Conservation (phyloP, 1,140 invertebrate genomes). For the Aphidius gifuensis region DNA sequence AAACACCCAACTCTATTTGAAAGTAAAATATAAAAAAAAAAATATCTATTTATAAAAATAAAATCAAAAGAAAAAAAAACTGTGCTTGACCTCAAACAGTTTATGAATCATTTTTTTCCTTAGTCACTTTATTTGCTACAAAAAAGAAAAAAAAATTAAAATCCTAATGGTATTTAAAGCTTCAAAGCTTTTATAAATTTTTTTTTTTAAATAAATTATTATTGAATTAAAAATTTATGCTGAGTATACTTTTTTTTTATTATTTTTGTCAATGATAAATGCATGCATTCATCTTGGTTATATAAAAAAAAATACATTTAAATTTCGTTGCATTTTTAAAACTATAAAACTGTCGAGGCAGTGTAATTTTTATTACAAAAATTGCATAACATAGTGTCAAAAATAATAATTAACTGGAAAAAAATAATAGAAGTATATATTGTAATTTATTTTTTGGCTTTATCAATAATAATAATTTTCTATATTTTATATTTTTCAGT, state of each 20-base stretch:
- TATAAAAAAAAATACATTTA: no score
- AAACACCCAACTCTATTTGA: no score
- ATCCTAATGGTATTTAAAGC: neutral
- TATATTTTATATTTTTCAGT: slow-evolving; percentile 56
- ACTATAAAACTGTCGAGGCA: no score
- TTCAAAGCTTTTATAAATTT: neutral
- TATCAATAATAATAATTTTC: neutral
- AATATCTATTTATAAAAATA: neutral
- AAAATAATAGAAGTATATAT: neutral
- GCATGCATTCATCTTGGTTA: no score
- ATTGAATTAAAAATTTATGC: no score
- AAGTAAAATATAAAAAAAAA: neutral
- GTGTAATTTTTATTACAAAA: no score
- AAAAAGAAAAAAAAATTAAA: neutral
- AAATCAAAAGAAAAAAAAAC: neutral
- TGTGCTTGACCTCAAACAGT: neutral
- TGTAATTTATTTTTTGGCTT: neutral
- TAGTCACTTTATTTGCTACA: neutral
- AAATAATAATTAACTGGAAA: neutral
- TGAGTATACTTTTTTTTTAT: no score
- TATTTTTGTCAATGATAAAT: no score
- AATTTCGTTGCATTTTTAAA: no score
- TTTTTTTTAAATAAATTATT: neutral
- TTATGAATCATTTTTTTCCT: slow-evolving; percentile 1
- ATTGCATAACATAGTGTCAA: neutral